A percentile compares a stretch with the other conserved stretches of the same genome.
Conservation (phyloP, 53 echinoderm and acorn worm genomes). For the Zoroaster sp. region DNA sequence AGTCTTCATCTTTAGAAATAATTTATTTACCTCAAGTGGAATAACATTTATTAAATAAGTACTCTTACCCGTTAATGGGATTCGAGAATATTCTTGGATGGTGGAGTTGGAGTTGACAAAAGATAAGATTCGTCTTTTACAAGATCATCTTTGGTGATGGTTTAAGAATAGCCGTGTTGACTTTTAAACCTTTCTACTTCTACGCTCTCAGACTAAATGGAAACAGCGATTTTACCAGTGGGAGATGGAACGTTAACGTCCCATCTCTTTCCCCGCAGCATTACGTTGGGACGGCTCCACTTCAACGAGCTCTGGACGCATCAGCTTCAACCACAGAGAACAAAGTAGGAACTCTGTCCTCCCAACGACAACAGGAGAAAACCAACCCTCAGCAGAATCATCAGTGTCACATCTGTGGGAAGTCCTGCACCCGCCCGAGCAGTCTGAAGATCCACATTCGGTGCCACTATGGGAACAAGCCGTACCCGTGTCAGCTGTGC, state of each 20-base stretch:
- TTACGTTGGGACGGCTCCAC: neutral
- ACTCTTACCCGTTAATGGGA: no score
- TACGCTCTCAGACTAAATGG: neutral
- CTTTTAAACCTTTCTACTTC: no score
- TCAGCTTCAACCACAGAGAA: neutral
- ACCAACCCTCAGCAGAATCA: neutral
- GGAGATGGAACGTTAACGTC: neutral
- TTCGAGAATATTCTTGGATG: no score
- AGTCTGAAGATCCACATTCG: conserved; percentile 81
- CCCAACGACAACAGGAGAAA: neutral
- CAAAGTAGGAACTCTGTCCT: neutral
- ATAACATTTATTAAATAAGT: no score
- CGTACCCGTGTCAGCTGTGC: conserved; percentile 71
- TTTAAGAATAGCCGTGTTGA: no score
- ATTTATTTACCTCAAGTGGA: no score
- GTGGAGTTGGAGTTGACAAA: no score
- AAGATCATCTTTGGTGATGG: no score
- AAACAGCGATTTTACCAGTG: neutral
- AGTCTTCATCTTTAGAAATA: no score
- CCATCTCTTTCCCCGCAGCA: neutral
- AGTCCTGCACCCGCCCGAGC: conserved; percentile 78
- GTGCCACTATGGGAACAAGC: conserved; percentile 70
- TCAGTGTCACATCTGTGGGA: conserved; percentile 73
- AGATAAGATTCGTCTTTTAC: no score
- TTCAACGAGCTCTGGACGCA: neutral